Evolutionary conservation across 2,113 vertebrate genomes (phyloP), one percentile per base, ranked within the genome.

Genomic region (Colius striatus): DNA sequence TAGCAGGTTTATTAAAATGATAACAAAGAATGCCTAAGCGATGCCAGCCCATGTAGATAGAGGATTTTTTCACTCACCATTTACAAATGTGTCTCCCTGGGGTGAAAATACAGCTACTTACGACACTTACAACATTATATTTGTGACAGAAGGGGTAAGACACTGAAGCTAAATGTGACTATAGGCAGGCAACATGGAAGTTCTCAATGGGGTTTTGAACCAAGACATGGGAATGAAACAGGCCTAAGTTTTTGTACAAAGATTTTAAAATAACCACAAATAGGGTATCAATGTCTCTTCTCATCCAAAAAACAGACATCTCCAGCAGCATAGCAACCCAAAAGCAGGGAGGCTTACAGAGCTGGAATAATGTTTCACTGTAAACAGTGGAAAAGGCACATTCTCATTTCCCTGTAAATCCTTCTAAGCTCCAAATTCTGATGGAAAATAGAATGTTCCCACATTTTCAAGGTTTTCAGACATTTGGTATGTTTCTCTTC

Each of bases 1-100:
- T 71, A 38, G 27, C 45, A 93, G 65, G 65, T 92, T 96, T 94
- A 90, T 93, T 96, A 95, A 87, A 85, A 73, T 2, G 13, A 51
- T 71, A 91, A 91, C 58, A 94, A 89, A 90, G 38, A 55, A 80
- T n/a, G 21, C 79, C 73, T 55, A 70, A 84, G 63, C 91, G 81
- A 88, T 25, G 23, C 16, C 43, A 66, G 32, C 43, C 23, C 48
- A 48, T 13, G 34, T 54, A 90, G 47, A 79, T 23, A 90, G 82
- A 78, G 21, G 22, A 62, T 16, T 73, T 75, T 73, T 93, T 88
- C 75, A 60, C 38, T 57, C 26, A 11, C 30, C 51, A 48, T 34
- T 84, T 60, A 27, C 16, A 66, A 81, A 85, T 43, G 21, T n/a
- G 48, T 17, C 13, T 53, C 76, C 92, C 25, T 32, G n/a, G 5